phyloP scores from a whole-genome alignment of 2,888 invertebrate genomes.

The Drosophila koepferae region DNA sequence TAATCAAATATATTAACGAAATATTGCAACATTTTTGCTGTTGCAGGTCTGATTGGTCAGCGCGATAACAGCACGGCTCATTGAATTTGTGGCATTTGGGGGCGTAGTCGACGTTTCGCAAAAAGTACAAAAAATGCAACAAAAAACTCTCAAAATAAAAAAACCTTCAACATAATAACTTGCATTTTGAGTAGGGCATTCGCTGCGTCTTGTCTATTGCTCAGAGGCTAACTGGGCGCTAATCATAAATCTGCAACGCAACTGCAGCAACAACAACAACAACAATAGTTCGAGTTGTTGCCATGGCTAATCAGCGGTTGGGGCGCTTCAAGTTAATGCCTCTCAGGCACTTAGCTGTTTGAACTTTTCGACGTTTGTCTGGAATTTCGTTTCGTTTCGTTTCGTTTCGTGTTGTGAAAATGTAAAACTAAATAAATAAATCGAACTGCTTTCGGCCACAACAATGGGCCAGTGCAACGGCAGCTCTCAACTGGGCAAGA shows the following conservation, averaged over 20 bases:
- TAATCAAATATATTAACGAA: slow-evolving; percentile 12
- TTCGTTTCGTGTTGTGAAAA: slow-evolving; percentile 69
- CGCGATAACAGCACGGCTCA: slow-evolving; percentile 62
- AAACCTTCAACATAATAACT: slow-evolving; percentile 77
- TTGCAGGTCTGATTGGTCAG: slow-evolving; percentile 58
- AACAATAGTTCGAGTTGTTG: slow-evolving; percentile 29
- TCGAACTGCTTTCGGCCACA: slow-evolving; percentile 53
- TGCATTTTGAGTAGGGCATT: slow-evolving; percentile 78
- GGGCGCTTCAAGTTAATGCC: slow-evolving; percentile 71
- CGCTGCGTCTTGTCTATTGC: slow-evolving; percentile 58
- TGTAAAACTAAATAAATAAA: slow-evolving; percentile 72
- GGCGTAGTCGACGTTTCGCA: slow-evolving; percentile 69
- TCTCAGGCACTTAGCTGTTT: slow-evolving; percentile 75
- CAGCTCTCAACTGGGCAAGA: slow-evolving; percentile 48
- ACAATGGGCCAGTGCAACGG: slow-evolving; percentile 26
- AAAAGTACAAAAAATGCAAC: slow-evolving; percentile 41
- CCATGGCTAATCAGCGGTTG: slow-evolving; percentile 72
- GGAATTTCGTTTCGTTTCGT: slow-evolving; percentile 51
- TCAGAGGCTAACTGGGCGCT: slow-evolving; percentile 63
- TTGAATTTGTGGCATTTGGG: slow-evolving; percentile 79
- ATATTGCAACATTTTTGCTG: slow-evolving; percentile 42
- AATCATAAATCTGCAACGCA: slow-evolving; percentile 79
- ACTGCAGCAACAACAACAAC: slow-evolving; percentile 32
- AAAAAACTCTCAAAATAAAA: slow-evolving; percentile 32
- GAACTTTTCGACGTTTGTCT: slow-evolving; percentile 74